Percentiles rank a stretch among this genome's conserved stretches.
Evolutionary conservation across 1,140 invertebrate species (phyloP).

Genomic region (Conus ventricosus): DNA sequence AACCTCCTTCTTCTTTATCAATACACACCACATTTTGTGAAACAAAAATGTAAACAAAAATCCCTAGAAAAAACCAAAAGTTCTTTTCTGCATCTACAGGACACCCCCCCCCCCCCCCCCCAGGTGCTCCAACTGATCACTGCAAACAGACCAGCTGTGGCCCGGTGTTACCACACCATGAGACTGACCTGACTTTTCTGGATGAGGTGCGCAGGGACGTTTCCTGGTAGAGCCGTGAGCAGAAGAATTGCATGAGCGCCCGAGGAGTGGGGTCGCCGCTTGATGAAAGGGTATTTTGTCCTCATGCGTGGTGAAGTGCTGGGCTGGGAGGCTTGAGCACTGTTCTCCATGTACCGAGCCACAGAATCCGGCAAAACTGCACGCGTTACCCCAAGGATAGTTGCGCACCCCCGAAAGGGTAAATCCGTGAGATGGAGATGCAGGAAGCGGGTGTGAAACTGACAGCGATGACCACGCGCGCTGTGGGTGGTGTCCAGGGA

Average conservation of each 20-base stretch:
- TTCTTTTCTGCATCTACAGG: no score
- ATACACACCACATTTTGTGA: no score
- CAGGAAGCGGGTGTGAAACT: slow-evolving; percentile 71
- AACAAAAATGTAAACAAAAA: not conserved
- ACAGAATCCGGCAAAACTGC: slow-evolving; percentile 71
- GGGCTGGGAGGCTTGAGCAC: slow-evolving; percentile 67
- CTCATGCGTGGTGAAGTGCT: slow-evolving; percentile 67
- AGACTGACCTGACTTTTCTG: slow-evolving; percentile 71
- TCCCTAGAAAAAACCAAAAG: not conserved
- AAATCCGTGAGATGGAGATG: slow-evolving; percentile 68
- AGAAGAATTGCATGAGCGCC: slow-evolving; percentile 65
- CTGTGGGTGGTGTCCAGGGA: slow-evolving; percentile 70
- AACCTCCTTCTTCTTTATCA: no score
- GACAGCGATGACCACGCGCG: slow-evolving; percentile 67
- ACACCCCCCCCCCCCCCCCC: no score
- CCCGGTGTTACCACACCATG: no score
- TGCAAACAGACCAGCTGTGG: not conserved
- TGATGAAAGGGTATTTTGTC: slow-evolving; percentile 72
- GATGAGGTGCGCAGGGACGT: slow-evolving; percentile 73
- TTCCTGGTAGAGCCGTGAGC: slow-evolving; percentile 62
- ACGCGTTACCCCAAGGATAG: slow-evolving; percentile 70
- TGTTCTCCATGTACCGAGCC: slow-evolving; percentile 73
- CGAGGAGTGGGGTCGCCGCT: slow-evolving; percentile 68
- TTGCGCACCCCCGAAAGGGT: slow-evolving; percentile 66
- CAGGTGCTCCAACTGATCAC: no score